phyloP scores from a whole-genome alignment of 2,113 vertebrate species.

The western clawed frog (Xenopus tropicalis) region UCB_Xtro_10.0 CM004443.2:38432001-38432500 shows the following conservation, averaged over 20 bases:
- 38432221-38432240: background rate
- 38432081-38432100: constrained; percentile 6
- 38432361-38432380: too few relatives aligned
- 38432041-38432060: constrained; percentile 25
- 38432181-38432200: background rate
- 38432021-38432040: constrained; percentile 38
- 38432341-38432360: too few relatives aligned
- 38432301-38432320: background rate
- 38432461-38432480: too few relatives aligned
- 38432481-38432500: too few relatives aligned
- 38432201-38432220: background rate
- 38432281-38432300: background rate
- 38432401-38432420: too few relatives aligned
- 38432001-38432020: constrained; percentile 43
- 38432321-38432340: too few relatives aligned
- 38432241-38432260: background rate
- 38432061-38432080: constrained; percentile 31
- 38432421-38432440: too few relatives aligned
- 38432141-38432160: background rate
- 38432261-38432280: background rate
- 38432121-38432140: constrained; percentile 20
- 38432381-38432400: too few relatives aligned
- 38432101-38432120: constrained; percentile 17
- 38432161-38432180: background rate
- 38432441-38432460: too few relatives aligned